phyloP scores from a whole-genome alignment of 2,113 vertebrate species.

The Gasterosteus aculeatus region DNA sequence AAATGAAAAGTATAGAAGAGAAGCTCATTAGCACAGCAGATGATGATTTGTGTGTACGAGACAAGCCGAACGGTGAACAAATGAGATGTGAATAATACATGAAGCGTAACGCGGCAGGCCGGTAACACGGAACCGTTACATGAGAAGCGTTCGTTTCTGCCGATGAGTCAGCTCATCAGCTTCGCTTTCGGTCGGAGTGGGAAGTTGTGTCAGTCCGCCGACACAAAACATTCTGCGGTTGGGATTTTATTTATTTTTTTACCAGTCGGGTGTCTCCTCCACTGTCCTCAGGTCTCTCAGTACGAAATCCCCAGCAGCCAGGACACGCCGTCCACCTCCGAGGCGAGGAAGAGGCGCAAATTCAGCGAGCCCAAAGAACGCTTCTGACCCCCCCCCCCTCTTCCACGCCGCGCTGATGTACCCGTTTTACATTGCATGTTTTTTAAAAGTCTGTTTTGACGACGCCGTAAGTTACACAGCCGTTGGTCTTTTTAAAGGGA shows the following conservation, averaged over 20 bases:
- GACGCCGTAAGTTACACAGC: background rate
- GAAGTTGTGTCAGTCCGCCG: slow-evolving; percentile 13
- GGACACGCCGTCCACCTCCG: slow-evolving; percentile 69
- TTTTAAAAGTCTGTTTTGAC: background rate
- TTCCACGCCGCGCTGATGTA: background rate
- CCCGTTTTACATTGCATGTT: background rate
- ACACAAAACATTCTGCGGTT: background rate
- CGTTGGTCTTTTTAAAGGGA: slow-evolving; percentile 1
- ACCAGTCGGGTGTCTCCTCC: background rate
- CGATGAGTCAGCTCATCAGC: too few species aligned
- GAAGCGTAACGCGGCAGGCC: background rate
- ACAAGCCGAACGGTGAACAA: slow-evolving; percentile 23
- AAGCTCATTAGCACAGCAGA: background rate
- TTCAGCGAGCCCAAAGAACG: slow-evolving; percentile 89
- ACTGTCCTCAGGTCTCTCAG: slow-evolving; percentile 72
- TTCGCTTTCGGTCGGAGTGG: slow-evolving; percentile 28
- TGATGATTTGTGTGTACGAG: slow-evolving; percentile 38
- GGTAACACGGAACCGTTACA: background rate
- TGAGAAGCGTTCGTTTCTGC: background rate
- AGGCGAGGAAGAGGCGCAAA: slow-evolving; percentile 84
- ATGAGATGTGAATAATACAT: background rate
- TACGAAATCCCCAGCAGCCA: slow-evolving; percentile 85
- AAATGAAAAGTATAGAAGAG: background rate
- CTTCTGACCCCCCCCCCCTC: slow-evolving; percentile 60
- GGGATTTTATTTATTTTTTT: background rate